Conservation (phyloP, 2,113 vertebrate species). For the Rousettus leschenaultii region DNA sequence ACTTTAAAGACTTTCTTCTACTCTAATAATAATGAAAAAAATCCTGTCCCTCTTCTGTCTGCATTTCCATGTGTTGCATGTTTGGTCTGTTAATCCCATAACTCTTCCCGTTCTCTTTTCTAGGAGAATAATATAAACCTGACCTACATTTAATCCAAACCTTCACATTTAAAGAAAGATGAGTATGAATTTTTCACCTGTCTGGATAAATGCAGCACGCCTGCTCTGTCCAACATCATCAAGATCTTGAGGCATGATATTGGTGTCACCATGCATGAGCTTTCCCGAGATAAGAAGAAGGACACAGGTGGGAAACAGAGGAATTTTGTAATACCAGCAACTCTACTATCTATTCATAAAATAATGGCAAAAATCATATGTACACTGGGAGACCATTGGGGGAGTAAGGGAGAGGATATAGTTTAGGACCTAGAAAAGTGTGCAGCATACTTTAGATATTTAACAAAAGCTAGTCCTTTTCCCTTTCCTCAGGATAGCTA, state of each 20-base stretch:
- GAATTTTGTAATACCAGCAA: too few relatives aligned
- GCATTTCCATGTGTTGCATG: fast-evolving
- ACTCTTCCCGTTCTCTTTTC: background rate
- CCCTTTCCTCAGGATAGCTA: background rate
- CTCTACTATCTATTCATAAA: background rate
- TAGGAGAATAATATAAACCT: slow-evolving; percentile 96
- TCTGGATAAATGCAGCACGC: slow-evolving; percentile 86
- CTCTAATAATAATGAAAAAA: background rate
- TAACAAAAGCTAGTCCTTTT: background rate
- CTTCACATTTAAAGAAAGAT: slow-evolving; percentile 89
- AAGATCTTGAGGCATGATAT: slow-evolving; percentile 87
- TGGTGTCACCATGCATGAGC: slow-evolving; percentile 92
- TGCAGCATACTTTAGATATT: background rate
- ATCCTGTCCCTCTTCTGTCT: background rate
- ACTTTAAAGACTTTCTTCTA: background rate
- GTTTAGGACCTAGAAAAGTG: background rate
- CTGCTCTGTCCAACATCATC: slow-evolving; percentile 88
- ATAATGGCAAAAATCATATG: background rate
- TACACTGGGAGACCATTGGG: too few relatives aligned
- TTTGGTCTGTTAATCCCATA: background rate
- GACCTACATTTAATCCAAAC: slow-evolving; percentile 98
- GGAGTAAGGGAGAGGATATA: background rate
- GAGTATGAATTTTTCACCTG: slow-evolving; percentile 96
- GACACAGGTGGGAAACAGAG: slow-evolving; percentile 87
- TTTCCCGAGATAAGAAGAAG: slow-evolving; percentile 93